phyloP scores from a whole-genome alignment of 2,888 invertebrate genomes.

The Pecten maximus region DNA sequence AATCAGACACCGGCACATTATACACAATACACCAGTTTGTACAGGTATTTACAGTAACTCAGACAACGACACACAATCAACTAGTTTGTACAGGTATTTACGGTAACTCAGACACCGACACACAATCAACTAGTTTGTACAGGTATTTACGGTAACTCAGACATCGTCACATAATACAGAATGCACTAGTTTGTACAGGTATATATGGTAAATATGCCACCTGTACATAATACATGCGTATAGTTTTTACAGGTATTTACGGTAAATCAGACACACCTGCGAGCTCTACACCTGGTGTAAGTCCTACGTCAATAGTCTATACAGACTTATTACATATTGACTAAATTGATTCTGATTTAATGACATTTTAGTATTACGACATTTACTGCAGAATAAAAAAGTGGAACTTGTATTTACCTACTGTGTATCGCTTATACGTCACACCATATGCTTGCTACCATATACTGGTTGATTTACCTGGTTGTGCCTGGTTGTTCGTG shows the following conservation, averaged over 20 bases:
- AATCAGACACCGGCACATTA: not conserved
- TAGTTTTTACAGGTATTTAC: not conserved
- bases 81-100: too few species aligned
- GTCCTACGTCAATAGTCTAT: not conserved
- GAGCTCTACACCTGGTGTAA: not conserved
- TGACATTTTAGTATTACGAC: not conserved
- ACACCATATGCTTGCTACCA: too few species aligned
- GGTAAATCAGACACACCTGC: not conserved
- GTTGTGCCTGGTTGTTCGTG: too few species aligned
- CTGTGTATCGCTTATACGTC: not conserved
- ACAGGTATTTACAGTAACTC: too few species aligned
- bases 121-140: too few species aligned
- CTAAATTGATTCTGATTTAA: constrained; percentile 12
- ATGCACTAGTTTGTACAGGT: too few species aligned
- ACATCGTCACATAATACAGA: not conserved
- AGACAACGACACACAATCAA: too few species aligned
- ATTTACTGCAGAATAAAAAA: not conserved
- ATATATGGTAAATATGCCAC: too few species aligned
- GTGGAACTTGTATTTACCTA: not conserved
- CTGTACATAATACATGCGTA: too few species aligned
- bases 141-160: too few species aligned
- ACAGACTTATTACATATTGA: constrained; percentile 16
- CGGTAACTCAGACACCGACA: too few species aligned
- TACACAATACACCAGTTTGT: not conserved
- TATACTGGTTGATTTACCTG: too few species aligned